Evolutionary conservation across 2,797 vertebrate genomes (phyloP).

Genomic region (Threskiornis aethiopicus): DNA sequence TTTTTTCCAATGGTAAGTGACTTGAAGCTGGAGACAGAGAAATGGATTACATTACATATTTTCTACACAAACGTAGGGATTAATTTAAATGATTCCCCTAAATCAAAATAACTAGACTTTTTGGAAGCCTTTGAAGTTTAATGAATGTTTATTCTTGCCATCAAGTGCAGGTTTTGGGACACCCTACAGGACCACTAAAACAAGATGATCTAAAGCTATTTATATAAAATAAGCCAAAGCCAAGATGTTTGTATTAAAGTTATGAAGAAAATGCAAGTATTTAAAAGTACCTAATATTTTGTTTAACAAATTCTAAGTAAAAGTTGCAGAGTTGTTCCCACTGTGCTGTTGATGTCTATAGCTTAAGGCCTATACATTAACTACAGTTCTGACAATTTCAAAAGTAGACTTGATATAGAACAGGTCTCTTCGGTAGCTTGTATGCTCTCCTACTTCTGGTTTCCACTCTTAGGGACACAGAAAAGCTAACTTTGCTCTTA

Average conservation of each 20-base stretch:
- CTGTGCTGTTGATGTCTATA: background rate
- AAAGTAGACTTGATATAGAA: background rate
- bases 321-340: background rate
- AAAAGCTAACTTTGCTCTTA: conserved; percentile 5
- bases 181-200: conserved; percentile 24
- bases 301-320: background rate
- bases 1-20: background rate
- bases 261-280: background rate
- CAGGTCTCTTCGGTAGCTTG: background rate
- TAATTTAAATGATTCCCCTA: conserved; percentile 63
- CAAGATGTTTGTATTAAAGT: background rate
- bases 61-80: conserved; percentile 37
- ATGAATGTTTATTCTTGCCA: conserved; percentile 50
- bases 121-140: conserved; percentile 64
- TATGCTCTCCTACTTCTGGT: background rate
- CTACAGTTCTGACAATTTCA: background rate
- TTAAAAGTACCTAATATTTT: background rate
- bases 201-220: conserved; percentile 16
- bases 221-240: conserved; percentile 12
- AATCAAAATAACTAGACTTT: conserved; percentile 64
- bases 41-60: conserved; percentile 61
- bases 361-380: background rate
- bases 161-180: conserved; percentile 34
- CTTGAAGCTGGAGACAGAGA: conserved; percentile 45
- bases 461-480: background rate